These are phyloP conservation scores for Carabus problematicus DNA, from an alignment of 2,888 invertebrate genomes.

Conservation along the genomic window DNA sequence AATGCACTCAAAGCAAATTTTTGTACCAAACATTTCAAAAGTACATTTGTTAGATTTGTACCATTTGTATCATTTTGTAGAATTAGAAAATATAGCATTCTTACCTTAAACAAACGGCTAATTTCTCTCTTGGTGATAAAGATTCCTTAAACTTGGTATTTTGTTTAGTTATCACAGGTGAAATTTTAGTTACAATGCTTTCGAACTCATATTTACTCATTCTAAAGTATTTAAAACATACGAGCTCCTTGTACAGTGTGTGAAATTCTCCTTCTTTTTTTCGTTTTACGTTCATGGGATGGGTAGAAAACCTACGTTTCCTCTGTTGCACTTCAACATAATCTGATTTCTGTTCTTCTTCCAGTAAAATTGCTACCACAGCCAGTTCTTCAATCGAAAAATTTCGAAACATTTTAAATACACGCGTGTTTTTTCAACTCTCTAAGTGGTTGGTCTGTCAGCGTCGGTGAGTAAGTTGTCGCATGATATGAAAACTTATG, in stretches of 20 bases:
- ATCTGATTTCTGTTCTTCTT: slow-evolving; percentile 29
- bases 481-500: not conserved
- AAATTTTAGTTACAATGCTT: not conserved
- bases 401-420: not conserved
- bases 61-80: not conserved
- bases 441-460: no score
- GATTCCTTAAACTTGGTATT: not conserved
- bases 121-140: not conserved
- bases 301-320: slow-evolving; percentile 23
- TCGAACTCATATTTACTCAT: not conserved
- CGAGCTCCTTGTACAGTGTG: slow-evolving; percentile 1
- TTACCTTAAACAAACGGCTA: slow-evolving; percentile 4
- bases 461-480: no score
- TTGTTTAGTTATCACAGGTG: not conserved
- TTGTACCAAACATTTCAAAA: no score
- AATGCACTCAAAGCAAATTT: no score
- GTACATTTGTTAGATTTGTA: no score
- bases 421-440: no score
- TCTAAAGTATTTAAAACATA: not conserved
- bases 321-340: slow-evolving; percentile 8
- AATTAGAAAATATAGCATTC: not conserved
- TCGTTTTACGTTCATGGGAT: slow-evolving; percentile 29
- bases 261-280: slow-evolving; percentile 14
- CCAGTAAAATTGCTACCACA: slow-evolving; percentile 31
- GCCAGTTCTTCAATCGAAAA: slow-evolving; percentile 9